Evolutionary conservation across 2,113 vertebrate species (phyloP).

Genomic region (Leiothrix lutea): DNA sequence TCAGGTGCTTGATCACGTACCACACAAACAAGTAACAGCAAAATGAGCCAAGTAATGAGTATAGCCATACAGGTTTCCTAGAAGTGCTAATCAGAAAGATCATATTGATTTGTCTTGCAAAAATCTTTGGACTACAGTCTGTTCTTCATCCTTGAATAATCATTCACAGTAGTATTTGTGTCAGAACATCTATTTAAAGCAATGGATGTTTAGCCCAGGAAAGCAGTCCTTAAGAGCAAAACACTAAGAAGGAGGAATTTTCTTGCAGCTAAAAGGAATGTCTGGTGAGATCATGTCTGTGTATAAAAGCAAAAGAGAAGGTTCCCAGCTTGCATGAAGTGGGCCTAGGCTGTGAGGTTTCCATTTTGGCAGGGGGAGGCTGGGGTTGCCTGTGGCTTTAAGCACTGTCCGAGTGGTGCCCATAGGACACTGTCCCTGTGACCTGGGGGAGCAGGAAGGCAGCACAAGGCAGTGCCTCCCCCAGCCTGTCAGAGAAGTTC

Average conservation of each 20-base stretch:
- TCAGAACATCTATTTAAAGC: conserved; percentile 31
- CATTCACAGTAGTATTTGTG: background rate
- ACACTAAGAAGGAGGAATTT: background rate
- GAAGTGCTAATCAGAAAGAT: background rate
- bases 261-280: background rate
- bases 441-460: background rate
- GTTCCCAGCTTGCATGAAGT: background rate
- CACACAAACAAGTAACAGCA: background rate
- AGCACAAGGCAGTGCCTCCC: background rate
- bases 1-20: background rate
- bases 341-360: background rate
- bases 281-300: background rate
- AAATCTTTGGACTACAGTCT: background rate
- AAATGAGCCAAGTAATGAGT: background rate
- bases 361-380: background rate
- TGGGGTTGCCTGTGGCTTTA: background rate
- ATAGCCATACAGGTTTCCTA: background rate
- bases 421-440: background rate
- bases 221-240: background rate
- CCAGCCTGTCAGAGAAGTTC: rapidly evolving
- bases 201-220: background rate
- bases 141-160: background rate
- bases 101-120: background rate
- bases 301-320: background rate
- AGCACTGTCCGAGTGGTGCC: background rate